Base-by-base conservation (phyloP, 1,140 invertebrate species). In the Wasmannia auropunctata region DNA sequence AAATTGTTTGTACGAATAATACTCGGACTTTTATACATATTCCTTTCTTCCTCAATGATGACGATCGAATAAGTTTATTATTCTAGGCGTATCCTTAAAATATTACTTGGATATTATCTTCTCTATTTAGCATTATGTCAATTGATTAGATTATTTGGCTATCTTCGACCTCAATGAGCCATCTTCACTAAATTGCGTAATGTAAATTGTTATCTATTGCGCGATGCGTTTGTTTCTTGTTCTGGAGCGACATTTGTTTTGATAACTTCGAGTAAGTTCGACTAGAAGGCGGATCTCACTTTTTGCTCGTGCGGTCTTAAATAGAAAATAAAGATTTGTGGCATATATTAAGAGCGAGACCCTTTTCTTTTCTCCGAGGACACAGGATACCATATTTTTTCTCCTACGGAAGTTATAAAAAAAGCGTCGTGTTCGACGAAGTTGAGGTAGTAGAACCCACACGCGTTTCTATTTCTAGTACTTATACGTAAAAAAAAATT, bases 301-400 rank as follows among this genome's bases (percentile, higher is more conserved):
- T 70, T n/a, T 51, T 19, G 54, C 79, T 65, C 69, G 84, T 14
- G 62, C 65, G 28, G 31, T 37, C 72, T 77, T 63, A 62, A 85
- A 85, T 65, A 77, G 74, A 85, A 79, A 85, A 85, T 79, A 46
- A 77, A 65, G 31, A 63, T 85, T 65, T 62, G 37, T 77, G 16
- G 34, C 25, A 43, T 85, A 77, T 43, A 65, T 79, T 60, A 63
- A 69, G 72, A 72, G 28, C 83, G 62, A 22, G 54, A 67, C 76
- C 51, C 63, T 49, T 60, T 69, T 86, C n/a, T n/a, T 80, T 69
- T 8, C 51, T 58, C 54, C n/a, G 51, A 67, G 46, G 65, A 58
- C 76, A 89, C 91, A 92, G 90, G 91, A 92, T 92, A 92, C 91
- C 87, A 91, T 92, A 93, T 90, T 93, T n/a, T n/a, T n/a, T 92